Base-by-base conservation (phyloP, 2,888 invertebrate genomes). In the Polymixis flavicincta region DNA sequence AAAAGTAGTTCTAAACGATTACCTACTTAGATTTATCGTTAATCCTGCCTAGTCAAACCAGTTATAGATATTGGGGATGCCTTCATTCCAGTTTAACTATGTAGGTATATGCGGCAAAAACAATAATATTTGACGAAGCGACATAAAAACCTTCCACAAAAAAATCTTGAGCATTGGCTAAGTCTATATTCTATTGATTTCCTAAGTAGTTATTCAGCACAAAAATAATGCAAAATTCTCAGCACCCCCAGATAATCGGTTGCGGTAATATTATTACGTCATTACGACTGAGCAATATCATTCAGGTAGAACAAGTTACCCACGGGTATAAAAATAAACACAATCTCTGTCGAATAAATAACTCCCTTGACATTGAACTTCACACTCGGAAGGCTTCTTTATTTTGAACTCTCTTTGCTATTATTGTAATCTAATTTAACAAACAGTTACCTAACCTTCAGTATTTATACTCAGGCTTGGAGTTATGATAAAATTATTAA, bases 361-460 rank as follows among this genome's bases (percentile, higher is more conserved):
- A 48, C 77, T 75, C 84, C 74, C 84, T 74, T 86, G 85, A 86
- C 84, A 76, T 85, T 85, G 85, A 90, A 90, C 90, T 92, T 92
- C 87, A 90, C 90, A 91, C 90, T 91, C 90, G 88, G 81, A 85
- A 78, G 76, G 59, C 74, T 70, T 65, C 69, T 74, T 79, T 74
- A 72, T 73, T 76, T 76, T 83, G 42, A 69, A 54, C 22, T 66
- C 68, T 22, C 11, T 64, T 61, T 65, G 68, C 55, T 64, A n/a
- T 76, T 73, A 59, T 75, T 74, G 71, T 79, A 50, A 82, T 61
- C 59, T 37, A 52, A 82, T 55, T 59, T 19, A 60, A 66, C 22
- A 17, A 64, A 75, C 13, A 28, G 48, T 61, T 60, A 19, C 37
- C 19, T 61, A 50, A 37, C 11, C 9, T 61, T 48, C 14, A 28